Percentiles rank a stretch among this genome's conserved stretches.
Conservation (phyloP, 2,888 invertebrate genomes). For the Chymomyza procnemis region DNA sequence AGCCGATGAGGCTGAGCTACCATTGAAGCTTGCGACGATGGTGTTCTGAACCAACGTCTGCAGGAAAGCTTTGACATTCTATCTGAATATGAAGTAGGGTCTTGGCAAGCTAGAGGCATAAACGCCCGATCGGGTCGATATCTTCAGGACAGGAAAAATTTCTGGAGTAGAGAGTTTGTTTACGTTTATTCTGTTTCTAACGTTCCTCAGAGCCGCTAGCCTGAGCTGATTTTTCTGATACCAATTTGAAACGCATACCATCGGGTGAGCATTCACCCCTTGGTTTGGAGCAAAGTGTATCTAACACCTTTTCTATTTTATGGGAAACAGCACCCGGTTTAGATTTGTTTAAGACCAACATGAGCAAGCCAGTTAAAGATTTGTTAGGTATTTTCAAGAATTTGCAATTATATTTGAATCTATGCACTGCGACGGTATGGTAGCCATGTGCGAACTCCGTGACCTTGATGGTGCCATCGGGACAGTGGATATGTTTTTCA, state of each 20-base stretch:
- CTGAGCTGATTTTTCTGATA: too few relatives aligned
- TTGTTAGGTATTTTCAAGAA: slow-evolving; percentile 94
- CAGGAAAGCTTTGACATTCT: slow-evolving; percentile 90
- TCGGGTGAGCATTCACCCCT: too few relatives aligned
- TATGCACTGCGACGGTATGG: slow-evolving; percentile 95
- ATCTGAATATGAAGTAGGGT: slow-evolving; percentile 97
- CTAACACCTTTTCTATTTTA: too few relatives aligned
- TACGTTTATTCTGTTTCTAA: too few relatives aligned
- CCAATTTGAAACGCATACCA: too few relatives aligned
- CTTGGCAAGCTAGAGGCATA: slow-evolving; percentile 89
- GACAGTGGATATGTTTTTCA: slow-evolving; percentile 98
- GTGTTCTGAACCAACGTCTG: slow-evolving; percentile 94
- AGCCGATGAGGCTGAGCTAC: slow-evolving; percentile 88
- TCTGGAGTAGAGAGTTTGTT: too few relatives aligned
- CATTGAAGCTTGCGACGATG: slow-evolving; percentile 91
- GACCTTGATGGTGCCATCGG: slow-evolving; percentile 88
- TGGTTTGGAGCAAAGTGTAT: too few relatives aligned
- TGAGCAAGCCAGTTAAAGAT: slow-evolving; percentile 96
- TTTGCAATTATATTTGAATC: slow-evolving; percentile 94
- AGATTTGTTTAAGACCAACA: slow-evolving; percentile 93
- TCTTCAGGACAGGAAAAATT: too few relatives aligned
- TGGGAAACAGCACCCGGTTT: too few relatives aligned
- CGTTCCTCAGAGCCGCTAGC: too few relatives aligned
- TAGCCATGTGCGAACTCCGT: slow-evolving; percentile 95
- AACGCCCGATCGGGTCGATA: slow-evolving; percentile 90